Base-by-base conservation (phyloP, 2,888 invertebrate species). In the Branchinecta sandiegonensis region DNA sequence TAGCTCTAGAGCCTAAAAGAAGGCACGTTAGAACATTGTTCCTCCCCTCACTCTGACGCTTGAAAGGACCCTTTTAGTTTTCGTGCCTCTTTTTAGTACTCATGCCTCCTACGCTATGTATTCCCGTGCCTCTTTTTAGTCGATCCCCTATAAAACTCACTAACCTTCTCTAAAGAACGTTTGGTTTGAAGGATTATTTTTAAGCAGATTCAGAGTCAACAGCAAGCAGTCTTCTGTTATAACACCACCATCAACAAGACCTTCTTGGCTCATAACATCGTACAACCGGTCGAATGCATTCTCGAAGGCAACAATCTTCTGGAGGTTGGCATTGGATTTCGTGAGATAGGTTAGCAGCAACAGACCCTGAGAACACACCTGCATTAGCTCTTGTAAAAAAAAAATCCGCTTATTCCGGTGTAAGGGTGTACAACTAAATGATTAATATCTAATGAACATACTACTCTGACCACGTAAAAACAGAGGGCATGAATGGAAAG, bases 251-350 rank as follows among this genome's bases (percentile, higher is more conserved):
- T 95, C 93, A 1, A 91, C 88, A 74, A 86, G 89, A 6, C 94
- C 94, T 79, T 97, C 97, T 70, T 89, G 87, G 3, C 83, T 83
- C 12, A 99, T 89, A 11, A 99, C 94, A 77, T 94, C 93, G 73
- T 97, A 89, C 47, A 99, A 81, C 72, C 90, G 84, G 78, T 96
- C 96, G 76, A 99, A 99, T 0, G 95, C 95, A 79, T 96, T 97
- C 78, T 99, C 97, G 78, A 97, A 99, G 0, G 97, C 96, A 0
- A 99, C 94, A 74, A 99, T 96, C 80, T 97, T 99, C 78, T 97
- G 96, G 74, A 97, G 94, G 77, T 94, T 96, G 0, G 94, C 90
- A 80, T 99, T 96, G 13, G 89, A 89, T 82, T 89, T 88, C 0
- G 96, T 96, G 73, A 99, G 79, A 75, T 94, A 91, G 72, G 91